Evolutionary conservation across 1,140 invertebrate species (phyloP), one percentile per base, ranked within the genome.

Genomic region (Pogonomyrmex californicus): DNA sequence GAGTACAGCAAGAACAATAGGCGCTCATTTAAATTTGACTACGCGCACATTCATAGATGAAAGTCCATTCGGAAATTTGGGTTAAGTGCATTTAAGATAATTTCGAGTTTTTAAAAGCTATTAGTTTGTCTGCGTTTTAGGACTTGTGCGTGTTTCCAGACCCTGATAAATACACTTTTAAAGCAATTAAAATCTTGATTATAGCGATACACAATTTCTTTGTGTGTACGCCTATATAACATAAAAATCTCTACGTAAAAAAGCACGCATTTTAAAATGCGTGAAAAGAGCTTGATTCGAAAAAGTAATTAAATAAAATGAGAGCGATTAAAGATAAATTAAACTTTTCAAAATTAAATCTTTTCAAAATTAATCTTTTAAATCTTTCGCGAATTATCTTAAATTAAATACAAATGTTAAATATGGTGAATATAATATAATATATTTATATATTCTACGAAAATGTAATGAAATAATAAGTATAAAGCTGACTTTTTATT

Each of bases 61-160:
- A 93, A 92, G 88, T 93, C 93, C 92, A 88, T 92, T 91, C 91
- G 86, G 90, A 92, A 93, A 91, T 90, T 17, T 44, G 86, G 91
- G 93, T 93, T 93, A 92, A 93, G 93, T 90, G 86, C 89, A 86
- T 86, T 90, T 91, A 92, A 86, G 88, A 91, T 92, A 92, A 92
- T 92, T 92, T 90, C 91, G 81, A 86, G 85, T 88, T 81, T 85
- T 90, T 88, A 92, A 93, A 91, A 92, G 82, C 88, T 91, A 92
- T 92, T 92, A 92, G 89, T 91, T 92, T 82, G 86, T 87, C 82
- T 47, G 79, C 58, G 63, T 77, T 70, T 47, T 54, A 58, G 17
- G 14, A 33, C 49, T 14, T 7, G 38, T 10, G 54, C 47, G 41
- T 51, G 23, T 76, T 58, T 65, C 9, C 75, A 5, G 17, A 38